Evolutionary conservation across 1,140 invertebrate genomes (phyloP).

Genomic region (Pseudomyrmex gracilis): DNA sequence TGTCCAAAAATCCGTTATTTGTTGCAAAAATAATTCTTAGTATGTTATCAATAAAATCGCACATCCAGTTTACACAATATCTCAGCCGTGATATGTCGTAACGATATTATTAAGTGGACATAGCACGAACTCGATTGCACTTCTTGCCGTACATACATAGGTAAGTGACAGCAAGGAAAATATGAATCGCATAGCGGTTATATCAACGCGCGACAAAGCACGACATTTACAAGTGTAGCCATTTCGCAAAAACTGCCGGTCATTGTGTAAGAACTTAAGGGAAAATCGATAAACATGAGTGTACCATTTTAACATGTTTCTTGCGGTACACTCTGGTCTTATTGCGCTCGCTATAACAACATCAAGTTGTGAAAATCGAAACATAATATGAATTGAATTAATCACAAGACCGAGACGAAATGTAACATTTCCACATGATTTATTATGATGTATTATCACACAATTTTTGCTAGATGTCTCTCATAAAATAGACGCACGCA

Average conservation of each 20-base stretch:
- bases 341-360: not conserved
- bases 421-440: constrained; percentile 12
- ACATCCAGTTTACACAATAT: not conserved
- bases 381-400: constrained; percentile 40
- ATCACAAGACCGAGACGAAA: not conserved
- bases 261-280: constrained; percentile 17
- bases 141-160: constrained; percentile 19
- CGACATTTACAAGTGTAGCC: constrained; percentile 27
- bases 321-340: not conserved
- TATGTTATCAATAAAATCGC: no score
- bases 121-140: constrained; percentile 25
- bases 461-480: not conserved
- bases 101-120: constrained; percentile 10
- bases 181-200: constrained; percentile 36
- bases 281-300: constrained; percentile 45
- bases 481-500: not conserved
- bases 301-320: constrained; percentile 40
- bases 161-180: constrained; percentile 20
- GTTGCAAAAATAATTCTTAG: not conserved
- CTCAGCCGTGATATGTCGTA: not conserved
- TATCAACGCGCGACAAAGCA: constrained; percentile 40
- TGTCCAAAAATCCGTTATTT: no score
- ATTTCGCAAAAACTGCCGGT: constrained; percentile 42
- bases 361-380: constrained; percentile 38
- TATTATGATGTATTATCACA: not conserved